Evolutionary conservation across 2,113 vertebrate species (phyloP).

Genomic region (Cyanistes caeruleus): DNA sequence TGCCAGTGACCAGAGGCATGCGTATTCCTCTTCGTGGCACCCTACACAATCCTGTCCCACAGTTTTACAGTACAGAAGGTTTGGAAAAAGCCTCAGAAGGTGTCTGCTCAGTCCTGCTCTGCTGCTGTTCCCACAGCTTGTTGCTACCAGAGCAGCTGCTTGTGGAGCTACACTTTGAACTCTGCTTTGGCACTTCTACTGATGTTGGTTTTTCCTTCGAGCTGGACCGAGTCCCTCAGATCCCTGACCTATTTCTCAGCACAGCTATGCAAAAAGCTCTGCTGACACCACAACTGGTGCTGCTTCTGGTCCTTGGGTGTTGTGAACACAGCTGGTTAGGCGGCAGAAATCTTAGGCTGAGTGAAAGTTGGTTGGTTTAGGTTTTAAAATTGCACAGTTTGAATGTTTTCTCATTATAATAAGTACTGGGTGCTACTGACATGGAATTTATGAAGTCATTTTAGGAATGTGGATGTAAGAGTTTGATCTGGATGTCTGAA

Average conservation of each 20-base stretch:
- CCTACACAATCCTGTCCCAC: not conserved
- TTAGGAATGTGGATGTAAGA: not conserved
- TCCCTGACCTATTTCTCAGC: not conserved
- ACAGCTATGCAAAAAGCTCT: not conserved
- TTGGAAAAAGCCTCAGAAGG: not conserved
- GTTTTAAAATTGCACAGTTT: not conserved
- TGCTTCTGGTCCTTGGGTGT: not conserved
- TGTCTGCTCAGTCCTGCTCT: not conserved
- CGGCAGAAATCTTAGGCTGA: not conserved
- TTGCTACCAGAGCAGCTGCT: not conserved
- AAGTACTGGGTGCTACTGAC: not conserved
- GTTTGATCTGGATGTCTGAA: not conserved
- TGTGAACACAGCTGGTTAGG: not conserved
- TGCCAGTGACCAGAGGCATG: not conserved
- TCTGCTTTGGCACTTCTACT: not conserved
- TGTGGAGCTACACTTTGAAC: conserved; percentile 3
- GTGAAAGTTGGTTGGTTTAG: not conserved
- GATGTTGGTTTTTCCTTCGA: not conserved
- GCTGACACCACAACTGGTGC: not conserved
- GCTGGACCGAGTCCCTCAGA: not conserved
- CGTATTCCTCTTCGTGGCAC: not conserved
- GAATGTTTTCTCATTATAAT: not conserved
- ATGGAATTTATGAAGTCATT: not conserved
- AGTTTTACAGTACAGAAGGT: not conserved
- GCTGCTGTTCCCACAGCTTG: not conserved